phyloP scores from a whole-genome alignment of 1,140 invertebrate genomes.

The Bombus haemorrhoidalis region DNA sequence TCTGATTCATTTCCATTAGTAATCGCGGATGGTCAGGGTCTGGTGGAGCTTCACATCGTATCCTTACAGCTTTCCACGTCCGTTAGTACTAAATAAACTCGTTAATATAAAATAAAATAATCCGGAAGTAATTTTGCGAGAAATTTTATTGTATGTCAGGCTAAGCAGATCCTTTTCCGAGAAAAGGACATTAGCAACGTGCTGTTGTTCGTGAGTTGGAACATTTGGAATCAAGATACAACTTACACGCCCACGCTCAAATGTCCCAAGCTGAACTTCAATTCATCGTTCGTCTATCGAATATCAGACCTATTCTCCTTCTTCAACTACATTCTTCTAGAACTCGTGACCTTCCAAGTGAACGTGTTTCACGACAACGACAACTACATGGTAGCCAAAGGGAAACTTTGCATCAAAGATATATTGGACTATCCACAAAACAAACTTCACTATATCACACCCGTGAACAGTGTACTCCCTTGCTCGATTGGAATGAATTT shows the following conservation, averaged over 20 bases:
- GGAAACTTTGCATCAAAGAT: conserved; percentile 71
- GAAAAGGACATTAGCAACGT: conserved; percentile 59
- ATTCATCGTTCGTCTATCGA: conserved; percentile 72
- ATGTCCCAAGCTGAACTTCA: conserved; percentile 73
- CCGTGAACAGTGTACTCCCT: conserved; percentile 63
- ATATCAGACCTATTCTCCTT: conserved; percentile 69
- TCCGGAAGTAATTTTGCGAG: neutral
- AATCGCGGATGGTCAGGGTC: conserved; percentile 64
- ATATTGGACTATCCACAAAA: conserved; percentile 77
- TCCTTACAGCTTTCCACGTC: conserved; percentile 69
- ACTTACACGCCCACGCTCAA: conserved; percentile 60
- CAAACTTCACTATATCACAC: conserved; percentile 73
- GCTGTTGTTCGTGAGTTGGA: conserved; percentile 70
- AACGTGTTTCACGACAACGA: conserved; percentile 60
- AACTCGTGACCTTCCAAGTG: conserved; percentile 70
- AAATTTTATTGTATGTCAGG: conserved; percentile 48
- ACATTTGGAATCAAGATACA: conserved; percentile 71
- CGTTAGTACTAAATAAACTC: conserved; percentile 58
- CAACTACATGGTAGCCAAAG: conserved; percentile 62
- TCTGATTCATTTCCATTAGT: conserved; percentile 46
- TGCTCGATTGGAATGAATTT: conserved; percentile 59
- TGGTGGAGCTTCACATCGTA: conserved; percentile 74
- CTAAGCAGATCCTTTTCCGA: conserved; percentile 62
- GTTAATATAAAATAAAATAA: neutral
- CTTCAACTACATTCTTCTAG: conserved; percentile 63